phyloP scores from a whole-genome alignment of 2,888 invertebrate genomes.

The Teleogryllus oceanicus region DNA sequence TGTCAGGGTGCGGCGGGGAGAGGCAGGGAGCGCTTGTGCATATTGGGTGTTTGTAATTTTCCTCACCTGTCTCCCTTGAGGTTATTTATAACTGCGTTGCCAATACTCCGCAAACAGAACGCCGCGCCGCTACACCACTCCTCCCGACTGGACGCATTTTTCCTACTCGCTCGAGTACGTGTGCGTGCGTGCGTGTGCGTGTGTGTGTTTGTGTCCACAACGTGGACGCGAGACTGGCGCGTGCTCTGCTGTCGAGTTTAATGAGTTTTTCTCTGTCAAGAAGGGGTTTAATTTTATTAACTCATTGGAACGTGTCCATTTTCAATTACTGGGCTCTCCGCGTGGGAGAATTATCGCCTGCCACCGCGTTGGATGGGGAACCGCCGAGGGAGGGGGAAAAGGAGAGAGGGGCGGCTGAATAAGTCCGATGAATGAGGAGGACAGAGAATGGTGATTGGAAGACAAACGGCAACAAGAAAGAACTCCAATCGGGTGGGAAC shows the following conservation, averaged over 20 bases:
- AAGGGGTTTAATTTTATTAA: conserved; percentile 9
- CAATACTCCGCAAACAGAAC: neutral
- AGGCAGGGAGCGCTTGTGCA: neutral
- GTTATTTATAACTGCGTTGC: neutral
- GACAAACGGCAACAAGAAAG: too few relatives aligned
- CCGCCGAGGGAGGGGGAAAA: neutral
- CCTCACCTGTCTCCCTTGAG: neutral
- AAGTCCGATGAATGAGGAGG: too few relatives aligned
- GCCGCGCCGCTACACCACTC: neutral
- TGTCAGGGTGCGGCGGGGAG: neutral
- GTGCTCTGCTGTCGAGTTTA: neutral
- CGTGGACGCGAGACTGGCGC: neutral
- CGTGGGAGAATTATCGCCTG: neutral
- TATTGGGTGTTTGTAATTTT: neutral
- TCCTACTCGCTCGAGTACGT: neutral
- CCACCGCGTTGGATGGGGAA: neutral
- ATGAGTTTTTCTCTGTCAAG: conserved; percentile 18
- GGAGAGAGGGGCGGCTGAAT: too few relatives aligned
- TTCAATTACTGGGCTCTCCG: neutral
- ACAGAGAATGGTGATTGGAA: too few relatives aligned
- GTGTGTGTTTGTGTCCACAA: neutral
- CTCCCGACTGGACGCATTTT: neutral
- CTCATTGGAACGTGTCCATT: neutral
- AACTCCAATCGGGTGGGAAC: too few relatives aligned
- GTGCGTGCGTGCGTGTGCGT: neutral